phyloP scores from a whole-genome alignment of 2,888 invertebrate genomes.

The Netelia virgata region DNA sequence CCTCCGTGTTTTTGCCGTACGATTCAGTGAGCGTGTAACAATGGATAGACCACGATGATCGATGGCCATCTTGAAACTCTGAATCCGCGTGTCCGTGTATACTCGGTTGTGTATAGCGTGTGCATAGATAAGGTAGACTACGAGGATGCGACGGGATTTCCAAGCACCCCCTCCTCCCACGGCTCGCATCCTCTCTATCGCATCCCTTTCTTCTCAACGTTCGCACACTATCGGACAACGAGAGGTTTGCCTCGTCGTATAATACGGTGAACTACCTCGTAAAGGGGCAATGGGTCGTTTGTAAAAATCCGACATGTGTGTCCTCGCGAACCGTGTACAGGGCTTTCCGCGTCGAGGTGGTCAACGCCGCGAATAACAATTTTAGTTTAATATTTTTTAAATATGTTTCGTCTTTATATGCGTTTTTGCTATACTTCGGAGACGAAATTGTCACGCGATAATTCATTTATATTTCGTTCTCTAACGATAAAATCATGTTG shows the following conservation, averaged over 20 bases:
- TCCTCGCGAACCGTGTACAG: no score
- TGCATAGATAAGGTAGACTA: conserved; percentile 52
- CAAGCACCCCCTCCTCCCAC: neutral
- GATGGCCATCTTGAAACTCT: conserved; percentile 54
- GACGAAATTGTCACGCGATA: no score
- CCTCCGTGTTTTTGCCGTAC: conserved; percentile 76
- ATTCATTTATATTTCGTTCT: no score
- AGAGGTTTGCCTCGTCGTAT: conserved; percentile 11
- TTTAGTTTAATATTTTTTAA: no score
- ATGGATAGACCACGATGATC: conserved; percentile 60
- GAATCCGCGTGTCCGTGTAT: neutral
- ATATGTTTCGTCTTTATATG: no score
- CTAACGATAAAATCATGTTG: no score
- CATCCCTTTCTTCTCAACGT: conserved; percentile 18
- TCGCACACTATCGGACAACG: conserved; percentile 2
- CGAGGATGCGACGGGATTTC: conserved; percentile 44
- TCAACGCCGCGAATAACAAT: no score
- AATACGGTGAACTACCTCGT: conserved; percentile 14
- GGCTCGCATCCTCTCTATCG: neutral
- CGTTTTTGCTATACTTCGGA: no score
- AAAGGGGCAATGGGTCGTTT: conserved; percentile 12
- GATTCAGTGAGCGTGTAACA: conserved; percentile 71
- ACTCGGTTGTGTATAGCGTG: conserved; percentile 14
- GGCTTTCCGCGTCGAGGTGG: no score
- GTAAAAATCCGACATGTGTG: neutral